A percentile compares a stretch with the other conserved stretches of the same genome.
phyloP scores from a whole-genome alignment of 2,888 invertebrate species.

The Heliconius cydno region DNA sequence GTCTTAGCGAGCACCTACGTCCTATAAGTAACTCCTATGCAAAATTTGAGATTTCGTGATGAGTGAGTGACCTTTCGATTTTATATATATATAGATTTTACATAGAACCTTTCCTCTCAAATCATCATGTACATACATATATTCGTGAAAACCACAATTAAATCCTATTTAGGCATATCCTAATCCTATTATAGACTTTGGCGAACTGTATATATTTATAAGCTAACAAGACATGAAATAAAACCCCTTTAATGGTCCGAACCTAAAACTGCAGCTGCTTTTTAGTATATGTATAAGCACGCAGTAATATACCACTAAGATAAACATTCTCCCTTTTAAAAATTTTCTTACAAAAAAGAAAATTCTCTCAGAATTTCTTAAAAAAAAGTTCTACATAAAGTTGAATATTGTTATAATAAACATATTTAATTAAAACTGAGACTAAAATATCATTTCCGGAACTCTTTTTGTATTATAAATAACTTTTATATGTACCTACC shows the following conservation, averaged over 20 bases:
- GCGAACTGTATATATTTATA: not conserved
- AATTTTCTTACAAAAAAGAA: not conserved
- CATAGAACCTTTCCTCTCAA: too few species aligned
- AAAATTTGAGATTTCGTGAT: too few species aligned
- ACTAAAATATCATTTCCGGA: not conserved
- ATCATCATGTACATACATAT: too few species aligned
- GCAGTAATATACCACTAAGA: too few species aligned
- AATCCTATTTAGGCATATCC: too few species aligned
- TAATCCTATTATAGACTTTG: not conserved
- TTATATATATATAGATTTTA: too few species aligned
- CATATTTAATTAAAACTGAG: not conserved
- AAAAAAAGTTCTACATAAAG: not conserved
- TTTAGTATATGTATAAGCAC: too few species aligned
- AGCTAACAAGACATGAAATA: not conserved
- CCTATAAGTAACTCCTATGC: too few species aligned
- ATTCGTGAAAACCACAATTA: too few species aligned
- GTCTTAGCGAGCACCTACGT: too few species aligned
- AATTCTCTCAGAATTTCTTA: not conserved
- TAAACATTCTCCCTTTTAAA: not conserved
- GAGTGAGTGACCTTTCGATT: too few species aligned
- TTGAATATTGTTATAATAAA: not conserved
- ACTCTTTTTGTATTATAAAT: not conserved
- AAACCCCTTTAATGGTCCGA: not conserved
- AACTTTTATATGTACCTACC: not conserved
- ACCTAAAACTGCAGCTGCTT: not conserved